Evolutionary conservation across 2,888 invertebrate genomes (phyloP).

Genomic region (Podabrus alpinus): DNA sequence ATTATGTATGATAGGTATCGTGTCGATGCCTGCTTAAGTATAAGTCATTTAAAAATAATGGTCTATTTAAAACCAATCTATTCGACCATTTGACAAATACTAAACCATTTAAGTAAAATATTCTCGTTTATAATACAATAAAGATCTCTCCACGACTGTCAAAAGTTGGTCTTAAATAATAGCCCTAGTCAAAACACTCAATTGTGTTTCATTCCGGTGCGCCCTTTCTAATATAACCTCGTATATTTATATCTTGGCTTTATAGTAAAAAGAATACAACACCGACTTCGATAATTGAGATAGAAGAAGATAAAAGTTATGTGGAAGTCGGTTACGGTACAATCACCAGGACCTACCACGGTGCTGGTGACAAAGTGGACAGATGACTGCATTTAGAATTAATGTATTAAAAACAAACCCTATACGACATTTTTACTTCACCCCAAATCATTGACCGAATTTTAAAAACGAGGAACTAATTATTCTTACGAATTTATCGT

Average conservation of each 20-base stretch:
- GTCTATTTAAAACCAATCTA: slow-evolving; percentile 27
- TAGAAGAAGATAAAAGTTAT: slow-evolving; percentile 34
- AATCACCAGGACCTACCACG: slow-evolving; percentile 51
- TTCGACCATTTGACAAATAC: slow-evolving; percentile 31
- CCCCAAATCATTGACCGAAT: background rate
- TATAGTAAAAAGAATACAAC: slow-evolving; percentile 36
- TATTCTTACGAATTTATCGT: background rate
- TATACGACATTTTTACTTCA: slow-evolving; percentile 5
- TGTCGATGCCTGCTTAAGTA: slow-evolving; percentile 16
- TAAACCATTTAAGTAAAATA: slow-evolving; percentile 31
- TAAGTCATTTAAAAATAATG: slow-evolving; percentile 27
- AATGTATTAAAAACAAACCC: slow-evolving; percentile 41
- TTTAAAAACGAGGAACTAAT: background rate
- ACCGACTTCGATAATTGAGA: slow-evolving; percentile 27
- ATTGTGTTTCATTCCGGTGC: slow-evolving; percentile 41
- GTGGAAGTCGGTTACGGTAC: slow-evolving; percentile 39
- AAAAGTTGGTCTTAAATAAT: slow-evolving; percentile 49
- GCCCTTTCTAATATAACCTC: slow-evolving; percentile 25
- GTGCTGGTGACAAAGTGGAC: slow-evolving; percentile 55
- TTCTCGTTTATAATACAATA: slow-evolving; percentile 38
- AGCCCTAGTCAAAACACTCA: slow-evolving; percentile 50
- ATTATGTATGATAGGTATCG: slow-evolving; percentile 10
- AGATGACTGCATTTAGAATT: slow-evolving; percentile 51
- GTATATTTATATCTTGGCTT: slow-evolving; percentile 34
- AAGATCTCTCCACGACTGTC: slow-evolving; percentile 48